These are phyloP conservation scores for Peromyscus attwateri DNA, from an alignment of 2,797 vertebrate species.

Conservation along the genomic window DNA sequence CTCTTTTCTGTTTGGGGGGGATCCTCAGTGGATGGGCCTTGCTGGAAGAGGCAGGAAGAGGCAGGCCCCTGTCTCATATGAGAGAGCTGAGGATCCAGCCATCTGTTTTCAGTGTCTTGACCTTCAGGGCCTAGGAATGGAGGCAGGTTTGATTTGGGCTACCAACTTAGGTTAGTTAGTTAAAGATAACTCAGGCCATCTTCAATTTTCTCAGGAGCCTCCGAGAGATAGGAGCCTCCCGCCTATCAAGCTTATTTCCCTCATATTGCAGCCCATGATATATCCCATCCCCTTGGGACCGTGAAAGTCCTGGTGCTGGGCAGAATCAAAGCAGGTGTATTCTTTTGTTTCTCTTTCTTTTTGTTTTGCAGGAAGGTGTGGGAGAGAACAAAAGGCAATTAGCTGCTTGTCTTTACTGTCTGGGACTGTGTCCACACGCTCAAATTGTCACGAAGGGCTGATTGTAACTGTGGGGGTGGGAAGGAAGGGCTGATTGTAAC, in stretches of 20 bases:
- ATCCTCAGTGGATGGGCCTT: not conserved
- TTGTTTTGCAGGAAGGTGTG: not conserved
- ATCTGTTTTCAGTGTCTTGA: not conserved
- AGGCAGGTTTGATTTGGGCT: not conserved
- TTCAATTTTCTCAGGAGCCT: not conserved
- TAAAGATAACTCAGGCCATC: not conserved
- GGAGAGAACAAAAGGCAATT: not conserved
- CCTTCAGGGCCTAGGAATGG: not conserved
- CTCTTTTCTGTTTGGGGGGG: not conserved
- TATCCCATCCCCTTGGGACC: not conserved
- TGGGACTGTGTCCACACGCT: not conserved
- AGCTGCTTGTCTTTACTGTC: not conserved
- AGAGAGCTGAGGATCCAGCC: not conserved
- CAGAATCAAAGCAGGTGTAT: not conserved
- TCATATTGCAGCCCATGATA: not conserved
- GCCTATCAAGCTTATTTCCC: not conserved
- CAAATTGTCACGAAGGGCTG: constrained; percentile 35
- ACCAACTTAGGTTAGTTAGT: not conserved
- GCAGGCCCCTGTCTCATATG: not conserved
- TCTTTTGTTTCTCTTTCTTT: not conserved
- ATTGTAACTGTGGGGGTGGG: constrained; percentile 1
- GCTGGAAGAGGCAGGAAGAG: not conserved
- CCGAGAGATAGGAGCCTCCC: not conserved
- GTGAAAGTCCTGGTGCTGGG: not conserved
- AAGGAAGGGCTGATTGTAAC: no score